These are phyloP conservation scores for Scomber japonicus DNA, from an alignment of 2,113 vertebrate species.

Conservation along the genomic window DNA sequence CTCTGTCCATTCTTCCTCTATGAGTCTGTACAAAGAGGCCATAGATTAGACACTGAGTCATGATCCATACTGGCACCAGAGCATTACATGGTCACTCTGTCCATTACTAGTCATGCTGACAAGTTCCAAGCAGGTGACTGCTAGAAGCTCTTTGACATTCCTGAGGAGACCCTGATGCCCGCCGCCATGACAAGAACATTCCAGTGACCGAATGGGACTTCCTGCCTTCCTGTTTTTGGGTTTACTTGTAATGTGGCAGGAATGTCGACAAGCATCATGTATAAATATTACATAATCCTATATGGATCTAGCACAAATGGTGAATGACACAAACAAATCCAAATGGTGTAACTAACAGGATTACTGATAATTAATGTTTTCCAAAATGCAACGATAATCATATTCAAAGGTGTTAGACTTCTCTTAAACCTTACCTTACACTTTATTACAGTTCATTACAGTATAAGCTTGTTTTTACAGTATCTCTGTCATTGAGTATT, in stretches of 20 bases:
- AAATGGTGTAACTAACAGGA: not conserved
- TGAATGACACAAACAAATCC: slow-evolving; percentile 29
- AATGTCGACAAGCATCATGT: slow-evolving; percentile 53
- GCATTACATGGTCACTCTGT: slow-evolving; percentile 52
- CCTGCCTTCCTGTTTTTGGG: slow-evolving; percentile 48
- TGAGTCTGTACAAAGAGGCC: slow-evolving; percentile 31
- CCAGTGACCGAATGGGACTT: slow-evolving; percentile 38
- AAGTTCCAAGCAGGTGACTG: slow-evolving; percentile 50
- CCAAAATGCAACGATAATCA: not conserved
- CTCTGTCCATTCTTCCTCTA: slow-evolving; percentile 24
- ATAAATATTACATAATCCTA: not conserved
- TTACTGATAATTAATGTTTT: not conserved
- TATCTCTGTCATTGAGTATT: too few species aligned
- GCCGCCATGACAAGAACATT: slow-evolving; percentile 54
- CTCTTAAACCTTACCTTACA: not conserved
- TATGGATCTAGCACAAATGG: not conserved
- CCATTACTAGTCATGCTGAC: slow-evolving; percentile 37
- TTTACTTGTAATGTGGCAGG: slow-evolving; percentile 25
- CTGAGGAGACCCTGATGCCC: slow-evolving; percentile 55
- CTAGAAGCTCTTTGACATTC: slow-evolving; percentile 53
- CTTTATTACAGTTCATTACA: too few species aligned
- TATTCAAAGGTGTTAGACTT: not conserved
- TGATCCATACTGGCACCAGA: slow-evolving; percentile 40
- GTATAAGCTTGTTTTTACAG: too few species aligned
- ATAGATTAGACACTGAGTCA: slow-evolving; percentile 68